Base-by-base conservation (phyloP, 1,140 invertebrate genomes). In the Neodiprion virginianus region DNA sequence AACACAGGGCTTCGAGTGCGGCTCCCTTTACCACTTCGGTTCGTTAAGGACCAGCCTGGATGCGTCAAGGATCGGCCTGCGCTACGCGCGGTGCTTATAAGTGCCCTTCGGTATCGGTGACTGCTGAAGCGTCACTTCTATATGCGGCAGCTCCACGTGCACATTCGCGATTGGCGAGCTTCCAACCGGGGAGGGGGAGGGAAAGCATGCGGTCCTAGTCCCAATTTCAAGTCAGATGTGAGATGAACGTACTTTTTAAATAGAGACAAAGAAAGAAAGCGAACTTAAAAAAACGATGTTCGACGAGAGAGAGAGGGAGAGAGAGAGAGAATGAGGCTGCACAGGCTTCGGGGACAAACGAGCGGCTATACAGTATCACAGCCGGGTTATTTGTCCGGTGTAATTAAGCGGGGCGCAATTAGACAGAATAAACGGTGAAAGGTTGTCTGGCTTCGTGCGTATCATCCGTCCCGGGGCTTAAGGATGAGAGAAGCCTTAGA, bases 331-430 rank as follows among this genome's bases (percentile, higher is more conserved):
- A 40, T 40, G 28, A 40, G 28, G 28, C 28, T 40, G 28, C 1
- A 4, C 28, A 5, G 28, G 28, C 28, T 40, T 40, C 28, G 28
- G 5, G 28, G 28, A 40, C 28, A 40, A 40, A 40, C 28, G 28
- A 40, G 28, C 28, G 5, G 28, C 28, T 40, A 40, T 40, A 40
- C 2, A 40, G 28, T 40, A 21, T 40, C 28, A 40, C 28, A 40
- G 28, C 28, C 28, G 28, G 28, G 28, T 40, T 61, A 8, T 8
- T 69, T 23, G 21, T 69, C 21, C 21, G 23, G 40, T 8, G 67
- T 69, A 69, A 69, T 69, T 12, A 69, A 69, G 21, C 67, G 67
- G 7, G 53, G 53, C 4, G 67, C 67, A 69, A 69, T 69, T 69
- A 69, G 67, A 69, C 67, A 14, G 17, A 69, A 69, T 8, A 69